phyloP scores from a whole-genome alignment of 1,140 invertebrate species.

The Odontomachus brunneus region DNA sequence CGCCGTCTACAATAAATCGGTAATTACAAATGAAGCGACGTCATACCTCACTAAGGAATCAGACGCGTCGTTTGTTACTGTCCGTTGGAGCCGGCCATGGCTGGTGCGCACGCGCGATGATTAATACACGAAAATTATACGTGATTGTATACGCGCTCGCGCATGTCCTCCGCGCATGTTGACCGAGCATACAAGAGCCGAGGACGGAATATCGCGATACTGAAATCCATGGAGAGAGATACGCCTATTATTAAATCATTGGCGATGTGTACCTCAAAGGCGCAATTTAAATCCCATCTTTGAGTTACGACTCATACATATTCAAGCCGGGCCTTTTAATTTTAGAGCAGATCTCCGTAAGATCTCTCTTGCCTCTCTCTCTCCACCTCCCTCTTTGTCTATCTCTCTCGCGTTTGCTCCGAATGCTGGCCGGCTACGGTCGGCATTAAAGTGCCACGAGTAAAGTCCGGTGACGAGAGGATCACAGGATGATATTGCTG shows the following conservation, averaged over 20 bases:
- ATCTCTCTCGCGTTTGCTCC: too few relatives aligned
- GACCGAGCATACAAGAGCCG: too few relatives aligned
- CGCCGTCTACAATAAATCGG: neutral
- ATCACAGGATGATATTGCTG: slow-evolving; percentile 40
- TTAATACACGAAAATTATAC: slow-evolving; percentile 41
- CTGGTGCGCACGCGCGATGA: neutral
- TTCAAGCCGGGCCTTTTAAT: slow-evolving; percentile 43
- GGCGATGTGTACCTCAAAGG: slow-evolving; percentile 29
- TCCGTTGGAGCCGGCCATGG: neutral
- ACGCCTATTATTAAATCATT: slow-evolving; percentile 55
- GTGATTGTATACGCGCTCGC: slow-evolving; percentile 1
- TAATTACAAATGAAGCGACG: neutral
- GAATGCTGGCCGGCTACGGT: slow-evolving; percentile 31
- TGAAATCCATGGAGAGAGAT: slow-evolving; percentile 26
- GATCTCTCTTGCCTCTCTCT: neutral
- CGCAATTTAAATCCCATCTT: slow-evolving; percentile 56
- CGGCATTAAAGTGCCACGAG: slow-evolving; percentile 30
- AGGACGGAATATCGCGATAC: slow-evolving; percentile 28
- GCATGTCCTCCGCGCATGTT: slow-evolving; percentile 4
- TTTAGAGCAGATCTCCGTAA: slow-evolving; percentile 49
- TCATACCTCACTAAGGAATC: neutral
- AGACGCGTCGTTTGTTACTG: slow-evolving; percentile 7
- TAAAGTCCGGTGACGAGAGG: slow-evolving; percentile 23
- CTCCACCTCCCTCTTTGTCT: too few relatives aligned
- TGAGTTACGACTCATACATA: slow-evolving; percentile 53